phyloP scores from a whole-genome alignment of 2,888 invertebrate genomes.

The Cyrtodaria siliqua region DNA sequence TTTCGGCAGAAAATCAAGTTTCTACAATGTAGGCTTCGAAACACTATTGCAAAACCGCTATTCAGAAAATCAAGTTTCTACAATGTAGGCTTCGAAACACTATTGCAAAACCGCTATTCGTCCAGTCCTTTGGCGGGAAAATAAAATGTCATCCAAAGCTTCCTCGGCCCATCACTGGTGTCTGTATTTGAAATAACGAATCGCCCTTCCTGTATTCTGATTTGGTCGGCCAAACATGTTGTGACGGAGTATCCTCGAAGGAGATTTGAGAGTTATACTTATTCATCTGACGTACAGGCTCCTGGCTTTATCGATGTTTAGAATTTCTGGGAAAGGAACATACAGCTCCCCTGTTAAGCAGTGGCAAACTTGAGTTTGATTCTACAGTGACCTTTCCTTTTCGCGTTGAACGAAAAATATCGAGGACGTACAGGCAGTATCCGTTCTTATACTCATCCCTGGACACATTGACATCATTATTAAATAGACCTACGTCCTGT shows the following conservation, averaged over 20 bases:
- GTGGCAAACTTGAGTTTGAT: slow-evolving; percentile 42
- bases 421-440: slow-evolving; percentile 37
- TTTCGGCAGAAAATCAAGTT: too few species aligned
- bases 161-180: too few species aligned
- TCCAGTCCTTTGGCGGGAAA: too few species aligned
- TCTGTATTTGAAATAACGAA: too few species aligned
- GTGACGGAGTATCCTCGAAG: neutral
- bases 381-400: slow-evolving; percentile 44
- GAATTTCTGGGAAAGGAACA: slow-evolving; percentile 40
- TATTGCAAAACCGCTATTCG: too few species aligned
- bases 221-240: too few species aligned
- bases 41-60: too few species aligned
- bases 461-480: slow-evolving; percentile 37
- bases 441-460: slow-evolving; percentile 33
- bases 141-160: too few species aligned
- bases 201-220: too few species aligned
- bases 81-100: too few species aligned
- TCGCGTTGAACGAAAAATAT: slow-evolving; percentile 35
- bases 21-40: too few species aligned
- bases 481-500: slow-evolving; percentile 32
- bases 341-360: slow-evolving; percentile 50
- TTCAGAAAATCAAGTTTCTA: too few species aligned
- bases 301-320: slow-evolving; percentile 15
- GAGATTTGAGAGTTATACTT: neutral
- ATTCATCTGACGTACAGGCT: neutral